Evolutionary conservation across 2,113 vertebrate species (phyloP), one percentile per base, ranked within the genome.

Genomic region (Haemorhous mexicanus): DNA sequence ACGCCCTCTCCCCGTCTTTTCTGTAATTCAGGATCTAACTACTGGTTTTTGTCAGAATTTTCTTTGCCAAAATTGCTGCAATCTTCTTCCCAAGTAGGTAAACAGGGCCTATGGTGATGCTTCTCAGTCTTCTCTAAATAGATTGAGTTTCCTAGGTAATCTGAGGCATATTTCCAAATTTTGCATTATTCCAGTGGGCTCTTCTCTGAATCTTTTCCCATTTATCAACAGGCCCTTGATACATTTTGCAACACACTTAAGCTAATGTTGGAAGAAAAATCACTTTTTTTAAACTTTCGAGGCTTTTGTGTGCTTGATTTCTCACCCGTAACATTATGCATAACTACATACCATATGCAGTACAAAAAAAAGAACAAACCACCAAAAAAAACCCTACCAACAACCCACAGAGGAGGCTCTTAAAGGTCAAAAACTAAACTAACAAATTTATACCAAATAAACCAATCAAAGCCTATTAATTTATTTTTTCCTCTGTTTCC

Each of bases 401-500:
- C 22, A 27, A 13, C 7, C 58, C 46, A 84, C 72, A 89, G 27
- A 75, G 41, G 23, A 93, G 61, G 72, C 33, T 84, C 68, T 80
- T 94, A 96, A 96, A 97, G 86, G 86, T 96, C 93, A 97, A 73
- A 89, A 93, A 59, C 17, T 63, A 50, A 90, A 80, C 30, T 47
- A 92, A 89, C 56, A 88, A 92, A 94, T 61, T 70, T 33, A 44
- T 63, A 92, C 56, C 1, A 4, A 64, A 94, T 67, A 91, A 93
- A 78, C 49, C 55, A 95, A 94, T 94, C 64, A 91, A 89, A 94
- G 26, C 8, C 22, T 64, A 74, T 74, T 91, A 68, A 44, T 46
- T 84, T n/a, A 12, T 21, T 77, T 49, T 50, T 50, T 9, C 7
- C 9, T 7, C 28, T 15, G 2, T 80, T 90, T 87, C 52, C 10